These are phyloP conservation scores for Crotalus horridus DNA, from an alignment of 2,113 vertebrate species.

Conservation along the genomic window DNA sequence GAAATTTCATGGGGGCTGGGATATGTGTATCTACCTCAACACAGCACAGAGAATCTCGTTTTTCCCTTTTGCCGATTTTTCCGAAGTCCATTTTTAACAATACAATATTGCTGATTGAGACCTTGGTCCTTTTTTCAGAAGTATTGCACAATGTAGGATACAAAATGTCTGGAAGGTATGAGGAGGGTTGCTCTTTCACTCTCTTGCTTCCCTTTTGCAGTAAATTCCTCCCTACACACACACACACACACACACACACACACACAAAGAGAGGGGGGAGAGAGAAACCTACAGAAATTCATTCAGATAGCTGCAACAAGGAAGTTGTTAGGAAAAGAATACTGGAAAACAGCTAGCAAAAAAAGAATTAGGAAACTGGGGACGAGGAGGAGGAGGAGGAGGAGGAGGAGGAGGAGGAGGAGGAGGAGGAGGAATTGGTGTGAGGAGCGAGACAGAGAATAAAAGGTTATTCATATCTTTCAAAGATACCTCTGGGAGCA, in stretches of 20 bases:
- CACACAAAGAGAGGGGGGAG: no score
- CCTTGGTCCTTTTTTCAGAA: not conserved
- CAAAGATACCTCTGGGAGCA: slow-evolving; percentile 57
- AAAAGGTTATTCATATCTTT: slow-evolving; percentile 6
- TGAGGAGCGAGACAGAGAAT: not conserved
- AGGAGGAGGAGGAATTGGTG: not conserved
- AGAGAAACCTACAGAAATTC: not conserved
- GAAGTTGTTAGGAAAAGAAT: not conserved
- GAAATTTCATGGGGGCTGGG: slow-evolving; percentile 2
- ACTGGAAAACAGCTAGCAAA: slow-evolving; percentile 8
- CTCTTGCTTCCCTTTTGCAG: not conserved
- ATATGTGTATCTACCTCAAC: not conserved
- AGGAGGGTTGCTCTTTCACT: no score
- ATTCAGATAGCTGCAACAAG: not conserved
- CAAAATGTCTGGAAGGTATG: not conserved
- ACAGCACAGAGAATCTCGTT: not conserved
- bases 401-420: not conserved
- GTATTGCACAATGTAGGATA: not conserved
- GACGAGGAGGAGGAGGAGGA: not conserved
- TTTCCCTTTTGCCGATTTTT: not conserved
- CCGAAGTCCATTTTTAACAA: not conserved
- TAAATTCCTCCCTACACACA: not conserved
- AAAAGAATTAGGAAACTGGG: not conserved
- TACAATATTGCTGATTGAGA: not conserved
- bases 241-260: not conserved